phyloP scores from a whole-genome alignment of 2,113 vertebrate genomes.

The Hippocampus guttulatus region DNA sequence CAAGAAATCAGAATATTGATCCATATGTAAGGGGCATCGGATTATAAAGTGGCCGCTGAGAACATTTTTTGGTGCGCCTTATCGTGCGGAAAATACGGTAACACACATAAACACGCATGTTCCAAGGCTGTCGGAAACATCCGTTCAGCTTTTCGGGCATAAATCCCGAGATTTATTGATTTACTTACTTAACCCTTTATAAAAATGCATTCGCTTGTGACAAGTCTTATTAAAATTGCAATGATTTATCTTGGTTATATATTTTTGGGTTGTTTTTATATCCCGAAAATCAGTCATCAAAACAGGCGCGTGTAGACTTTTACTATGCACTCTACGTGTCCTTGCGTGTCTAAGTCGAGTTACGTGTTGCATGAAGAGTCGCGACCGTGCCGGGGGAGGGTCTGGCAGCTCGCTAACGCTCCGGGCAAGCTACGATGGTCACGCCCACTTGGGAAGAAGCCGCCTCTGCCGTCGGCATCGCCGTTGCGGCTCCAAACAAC shows the following conservation, averaged over 20 bases:
- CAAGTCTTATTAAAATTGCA: no score
- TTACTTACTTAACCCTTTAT: no score
- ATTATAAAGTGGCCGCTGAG: no score
- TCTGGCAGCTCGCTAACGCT: conserved; percentile 49
- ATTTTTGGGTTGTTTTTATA: neutral
- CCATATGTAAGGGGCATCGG: no score
- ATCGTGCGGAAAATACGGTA: no score
- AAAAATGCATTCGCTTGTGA: no score
- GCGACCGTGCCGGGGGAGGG: conserved; percentile 22
- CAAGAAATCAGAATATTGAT: no score
- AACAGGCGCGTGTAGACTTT: neutral
- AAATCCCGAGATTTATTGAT: no score
- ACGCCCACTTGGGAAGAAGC: conserved; percentile 31
- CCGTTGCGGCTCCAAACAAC: neutral
- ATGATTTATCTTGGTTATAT: neutral
- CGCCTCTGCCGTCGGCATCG: conserved; percentile 1
- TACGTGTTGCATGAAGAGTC: conserved; percentile 28
- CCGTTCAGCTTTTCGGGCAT: no score
- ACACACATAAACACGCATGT: no score
- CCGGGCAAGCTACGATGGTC: conserved; percentile 30
- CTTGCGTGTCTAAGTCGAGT: conserved; percentile 1
- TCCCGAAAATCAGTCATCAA: neutral
- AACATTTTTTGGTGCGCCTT: no score
- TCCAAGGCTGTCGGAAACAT: no score
- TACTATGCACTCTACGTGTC: neutral